Percentiles rank a stretch among this genome's conserved stretches.
Conservation (phyloP, 1,140 invertebrate species). For the Drosophila tropicalis region DNA sequence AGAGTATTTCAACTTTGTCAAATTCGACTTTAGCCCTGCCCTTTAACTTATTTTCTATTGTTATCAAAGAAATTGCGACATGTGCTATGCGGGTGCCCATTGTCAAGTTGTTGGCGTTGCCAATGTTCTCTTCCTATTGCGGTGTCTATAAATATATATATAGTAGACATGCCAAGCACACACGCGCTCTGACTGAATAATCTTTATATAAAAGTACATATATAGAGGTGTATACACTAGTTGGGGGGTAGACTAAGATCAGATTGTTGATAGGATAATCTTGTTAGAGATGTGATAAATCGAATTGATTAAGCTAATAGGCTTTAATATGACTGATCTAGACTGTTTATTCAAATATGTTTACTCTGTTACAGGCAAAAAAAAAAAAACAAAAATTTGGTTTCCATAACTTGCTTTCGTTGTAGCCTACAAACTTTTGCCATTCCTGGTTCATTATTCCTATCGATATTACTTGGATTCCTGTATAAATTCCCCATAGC, state of each 20-base stretch:
- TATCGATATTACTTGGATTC: conserved; percentile 98
- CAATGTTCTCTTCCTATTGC: conserved; percentile 16
- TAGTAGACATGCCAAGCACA: conserved; percentile 16
- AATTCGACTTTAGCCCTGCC: not conserved
- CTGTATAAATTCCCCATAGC: conserved; percentile 97
- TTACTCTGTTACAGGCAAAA: too few relatives aligned
- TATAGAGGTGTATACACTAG: not conserved
- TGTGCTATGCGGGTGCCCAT: conserved; percentile 42
- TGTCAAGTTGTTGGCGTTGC: conserved; percentile 27
- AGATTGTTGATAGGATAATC: not conserved
- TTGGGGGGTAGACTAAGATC: not conserved
- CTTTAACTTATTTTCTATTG: not conserved
- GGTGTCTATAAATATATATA: conserved; percentile 34
- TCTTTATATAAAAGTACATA: not conserved
- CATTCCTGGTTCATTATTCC: conserved; percentile 99
- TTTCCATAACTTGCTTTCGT: conserved; percentile 54
- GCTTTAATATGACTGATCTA: not conserved
- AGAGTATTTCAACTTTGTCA: not conserved
- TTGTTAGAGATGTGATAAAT: not conserved
- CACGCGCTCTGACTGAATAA: conserved; percentile 21
- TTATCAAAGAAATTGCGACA: conserved; percentile 38
- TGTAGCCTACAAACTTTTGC: conserved; percentile 98
- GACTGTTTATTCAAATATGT: too few relatives aligned
- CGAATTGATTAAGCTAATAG: not conserved
- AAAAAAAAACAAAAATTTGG: conserved; percentile 40